Evolutionary conservation across 1,140 invertebrate genomes (phyloP).

Genomic region (Aporrectodea caliginosa): DNA sequence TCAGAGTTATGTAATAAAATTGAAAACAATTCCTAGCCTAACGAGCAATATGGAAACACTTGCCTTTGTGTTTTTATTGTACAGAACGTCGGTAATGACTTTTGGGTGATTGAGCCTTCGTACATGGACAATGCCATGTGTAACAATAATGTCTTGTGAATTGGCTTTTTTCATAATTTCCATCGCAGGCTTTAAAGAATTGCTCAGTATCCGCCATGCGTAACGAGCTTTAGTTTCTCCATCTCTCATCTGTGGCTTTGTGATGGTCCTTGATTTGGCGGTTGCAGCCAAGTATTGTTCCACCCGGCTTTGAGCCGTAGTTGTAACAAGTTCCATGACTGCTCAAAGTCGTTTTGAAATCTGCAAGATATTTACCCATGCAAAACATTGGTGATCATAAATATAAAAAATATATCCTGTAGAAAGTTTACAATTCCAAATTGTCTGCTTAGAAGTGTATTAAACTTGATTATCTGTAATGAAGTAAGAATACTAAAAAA

Average conservation of each 20-base stretch:
- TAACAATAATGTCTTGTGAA: neutral
- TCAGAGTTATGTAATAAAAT: too few relatives aligned
- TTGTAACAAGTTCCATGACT: neutral
- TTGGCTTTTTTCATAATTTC: neutral
- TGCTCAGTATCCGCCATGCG: neutral
- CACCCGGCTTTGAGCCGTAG: neutral
- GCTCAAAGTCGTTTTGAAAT: too few relatives aligned
- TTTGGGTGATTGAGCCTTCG: neutral
- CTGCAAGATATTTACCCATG: too few relatives aligned
- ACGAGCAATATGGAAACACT: slow-evolving; percentile 4
- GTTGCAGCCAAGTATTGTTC: neutral
- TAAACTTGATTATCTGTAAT: too few relatives aligned
- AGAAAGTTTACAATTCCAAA: too few relatives aligned
- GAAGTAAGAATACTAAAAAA: too few relatives aligned
- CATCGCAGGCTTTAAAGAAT: neutral
- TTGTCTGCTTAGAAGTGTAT: too few relatives aligned
- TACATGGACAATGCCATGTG: neutral
- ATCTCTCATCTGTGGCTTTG: neutral
- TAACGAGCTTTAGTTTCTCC: neutral
- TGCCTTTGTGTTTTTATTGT: slow-evolving; percentile 44
- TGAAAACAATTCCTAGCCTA: slow-evolving; percentile 9
- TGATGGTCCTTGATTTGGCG: neutral
- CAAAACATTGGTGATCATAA: too few relatives aligned
- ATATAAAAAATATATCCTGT: too few relatives aligned
- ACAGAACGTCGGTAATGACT: slow-evolving; percentile 15